Evolutionary conservation across 2,888 invertebrate species (phyloP).

Genomic region (Phalera bucephala): DNA sequence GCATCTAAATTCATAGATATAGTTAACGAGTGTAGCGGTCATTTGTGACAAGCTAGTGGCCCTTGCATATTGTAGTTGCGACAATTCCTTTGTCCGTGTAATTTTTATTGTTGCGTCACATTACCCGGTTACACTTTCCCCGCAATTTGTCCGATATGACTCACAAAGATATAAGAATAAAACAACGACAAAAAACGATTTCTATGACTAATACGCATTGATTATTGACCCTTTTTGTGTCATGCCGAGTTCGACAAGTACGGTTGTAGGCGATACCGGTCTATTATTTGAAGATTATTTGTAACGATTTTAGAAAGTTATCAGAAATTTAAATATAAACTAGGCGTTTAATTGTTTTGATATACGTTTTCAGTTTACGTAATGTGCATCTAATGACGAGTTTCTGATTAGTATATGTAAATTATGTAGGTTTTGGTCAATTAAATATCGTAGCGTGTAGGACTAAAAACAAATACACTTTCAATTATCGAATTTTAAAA

Average conservation of each 20-base stretch:
- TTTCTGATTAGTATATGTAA: too few species aligned
- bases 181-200: constrained; percentile 54
- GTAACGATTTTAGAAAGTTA: constrained; percentile 40
- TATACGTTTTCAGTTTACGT: constrained; percentile 1
- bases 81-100: constrained; percentile 77
- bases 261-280: constrained; percentile 15
- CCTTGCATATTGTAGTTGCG: constrained; percentile 59
- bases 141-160: constrained; percentile 60
- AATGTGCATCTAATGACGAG: constrained; percentile 1
- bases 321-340: constrained; percentile 27
- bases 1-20: constrained; percentile 23
- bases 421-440: too few species aligned
- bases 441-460: too few species aligned
- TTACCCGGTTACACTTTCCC: constrained; percentile 73
- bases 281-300: too few species aligned
- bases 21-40: constrained; percentile 43
- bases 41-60: constrained; percentile 55
- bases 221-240: constrained; percentile 33
- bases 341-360: constrained; percentile 29
- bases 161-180: constrained; percentile 53
- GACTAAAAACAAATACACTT: too few species aligned
- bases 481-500: too few species aligned
- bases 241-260: constrained; percentile 25
- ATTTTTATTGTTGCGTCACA: constrained; percentile 78
- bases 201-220: constrained; percentile 51